Percentiles rank a stretch among this genome's conserved stretches.
These are phyloP conservation scores for Anarrhichthys ocellatus DNA, from an alignment of 2,113 vertebrate species.

Conservation along the genomic window DNA sequence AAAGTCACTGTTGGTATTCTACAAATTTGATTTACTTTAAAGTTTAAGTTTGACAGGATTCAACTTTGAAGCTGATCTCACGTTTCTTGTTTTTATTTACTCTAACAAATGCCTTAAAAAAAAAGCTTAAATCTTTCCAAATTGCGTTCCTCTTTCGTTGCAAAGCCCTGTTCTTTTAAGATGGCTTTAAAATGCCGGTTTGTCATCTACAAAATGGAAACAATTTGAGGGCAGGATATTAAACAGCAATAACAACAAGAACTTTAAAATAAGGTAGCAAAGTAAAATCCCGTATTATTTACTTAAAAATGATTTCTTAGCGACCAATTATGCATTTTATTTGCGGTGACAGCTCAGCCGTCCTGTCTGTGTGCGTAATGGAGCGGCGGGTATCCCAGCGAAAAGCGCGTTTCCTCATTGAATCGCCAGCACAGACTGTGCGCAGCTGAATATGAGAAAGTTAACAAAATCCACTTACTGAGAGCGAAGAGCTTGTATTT, in stretches of 20 bases:
- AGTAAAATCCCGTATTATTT: background rate
- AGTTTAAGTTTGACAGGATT: background rate
- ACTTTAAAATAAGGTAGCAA: background rate
- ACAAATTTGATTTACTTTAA: background rate
- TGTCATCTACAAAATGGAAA: background rate
- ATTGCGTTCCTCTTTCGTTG: too few species aligned
- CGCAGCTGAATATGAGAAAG: background rate
- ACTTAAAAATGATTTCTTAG: background rate
- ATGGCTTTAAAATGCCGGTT: background rate
- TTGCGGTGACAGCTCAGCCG: background rate
- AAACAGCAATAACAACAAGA: background rate
- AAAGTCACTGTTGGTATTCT: background rate
- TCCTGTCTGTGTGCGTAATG: background rate
- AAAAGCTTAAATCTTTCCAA: background rate
- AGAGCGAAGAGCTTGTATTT: slow-evolving; percentile 69
- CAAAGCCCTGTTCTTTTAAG: background rate
- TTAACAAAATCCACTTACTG: slow-evolving; percentile 80
- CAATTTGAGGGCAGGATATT: too few species aligned
- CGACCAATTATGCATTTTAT: background rate
- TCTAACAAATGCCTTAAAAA: background rate
- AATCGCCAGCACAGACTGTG: background rate
- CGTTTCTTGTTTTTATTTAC: background rate
- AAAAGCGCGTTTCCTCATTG: slow-evolving; percentile 48
- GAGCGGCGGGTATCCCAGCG: slow-evolving; percentile 1
- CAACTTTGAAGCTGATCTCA: background rate